These are phyloP conservation scores for Helicolenus hilgendorfi DNA, from an alignment of 2,797 vertebrate genomes.

Conservation along the genomic window DNA sequence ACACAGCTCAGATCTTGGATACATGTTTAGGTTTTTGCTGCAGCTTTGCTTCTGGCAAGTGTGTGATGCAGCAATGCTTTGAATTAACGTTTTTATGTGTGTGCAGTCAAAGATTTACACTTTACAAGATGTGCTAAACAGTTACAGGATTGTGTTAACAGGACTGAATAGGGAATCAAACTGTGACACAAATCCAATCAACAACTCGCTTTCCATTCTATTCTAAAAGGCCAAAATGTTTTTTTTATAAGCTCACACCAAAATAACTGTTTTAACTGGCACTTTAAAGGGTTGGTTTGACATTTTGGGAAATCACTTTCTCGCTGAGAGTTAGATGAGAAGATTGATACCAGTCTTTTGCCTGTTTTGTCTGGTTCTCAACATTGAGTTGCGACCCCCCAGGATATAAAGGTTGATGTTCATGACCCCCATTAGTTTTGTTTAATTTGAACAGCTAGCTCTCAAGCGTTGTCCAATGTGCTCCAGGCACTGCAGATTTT, in stretches of 20 bases:
- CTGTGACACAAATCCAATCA: not conserved
- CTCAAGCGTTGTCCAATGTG: too few relatives aligned
- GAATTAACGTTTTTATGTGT: conserved; percentile 1
- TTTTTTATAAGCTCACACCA: not conserved
- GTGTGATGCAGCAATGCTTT: conserved; percentile 10
- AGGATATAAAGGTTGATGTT: too few relatives aligned
- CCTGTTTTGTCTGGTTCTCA: too few relatives aligned
- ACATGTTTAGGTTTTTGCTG: conserved; percentile 27
- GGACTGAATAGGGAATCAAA: not conserved
- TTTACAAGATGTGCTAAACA: conserved; percentile 12
- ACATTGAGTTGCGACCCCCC: too few relatives aligned
- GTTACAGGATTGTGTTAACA: conserved; percentile 3
- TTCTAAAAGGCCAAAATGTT: not conserved
- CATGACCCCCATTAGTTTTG: too few relatives aligned
- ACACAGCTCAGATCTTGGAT: conserved; percentile 27
- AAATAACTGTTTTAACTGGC: not conserved
- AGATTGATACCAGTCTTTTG: not conserved
- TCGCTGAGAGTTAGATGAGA: not conserved
- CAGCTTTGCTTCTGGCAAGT: conserved; percentile 15
- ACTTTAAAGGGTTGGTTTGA: not conserved
- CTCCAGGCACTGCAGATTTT: too few relatives aligned
- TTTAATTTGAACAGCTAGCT: too few relatives aligned
- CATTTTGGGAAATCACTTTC: not conserved
- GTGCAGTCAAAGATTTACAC: not conserved
- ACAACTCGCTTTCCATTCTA: not conserved